Conservation (phyloP, 2,113 vertebrate species). For the Alectura lathami region DNA sequence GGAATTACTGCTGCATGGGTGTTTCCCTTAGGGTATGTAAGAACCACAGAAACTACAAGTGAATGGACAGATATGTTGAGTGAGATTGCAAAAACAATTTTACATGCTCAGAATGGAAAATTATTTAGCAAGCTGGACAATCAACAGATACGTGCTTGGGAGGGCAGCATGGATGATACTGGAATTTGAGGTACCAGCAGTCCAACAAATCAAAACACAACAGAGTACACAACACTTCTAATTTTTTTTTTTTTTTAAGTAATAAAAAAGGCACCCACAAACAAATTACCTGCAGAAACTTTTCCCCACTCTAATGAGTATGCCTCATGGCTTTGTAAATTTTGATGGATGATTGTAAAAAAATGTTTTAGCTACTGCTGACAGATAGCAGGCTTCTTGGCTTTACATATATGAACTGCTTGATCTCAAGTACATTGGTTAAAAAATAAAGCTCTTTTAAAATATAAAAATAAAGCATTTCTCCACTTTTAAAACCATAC, state of each 20-base stretch:
- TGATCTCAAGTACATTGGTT: constrained; percentile 31
- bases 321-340: neutral
- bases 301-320: neutral
- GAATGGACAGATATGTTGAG: neutral
- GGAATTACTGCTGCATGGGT: neutral
- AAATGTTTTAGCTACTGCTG: neutral
- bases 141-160: neutral
- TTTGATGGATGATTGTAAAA: neutral
- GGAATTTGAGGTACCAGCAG: neutral
- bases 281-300: neutral
- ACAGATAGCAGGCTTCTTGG: constrained; percentile 11
- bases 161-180: neutral
- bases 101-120: neutral
- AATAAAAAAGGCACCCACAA: neutral
- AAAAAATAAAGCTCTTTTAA: constrained; percentile 53
- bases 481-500: neutral
- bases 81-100: neutral
- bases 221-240: neutral
- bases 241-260: too few relatives aligned
- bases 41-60: neutral
- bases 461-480: too few relatives aligned
- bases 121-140: neutral
- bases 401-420: neutral
- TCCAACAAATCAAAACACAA: neutral
- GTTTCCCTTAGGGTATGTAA: neutral